Evolutionary conservation across 2,888 invertebrate species (phyloP).

Genomic region (Archips xylosteana): DNA sequence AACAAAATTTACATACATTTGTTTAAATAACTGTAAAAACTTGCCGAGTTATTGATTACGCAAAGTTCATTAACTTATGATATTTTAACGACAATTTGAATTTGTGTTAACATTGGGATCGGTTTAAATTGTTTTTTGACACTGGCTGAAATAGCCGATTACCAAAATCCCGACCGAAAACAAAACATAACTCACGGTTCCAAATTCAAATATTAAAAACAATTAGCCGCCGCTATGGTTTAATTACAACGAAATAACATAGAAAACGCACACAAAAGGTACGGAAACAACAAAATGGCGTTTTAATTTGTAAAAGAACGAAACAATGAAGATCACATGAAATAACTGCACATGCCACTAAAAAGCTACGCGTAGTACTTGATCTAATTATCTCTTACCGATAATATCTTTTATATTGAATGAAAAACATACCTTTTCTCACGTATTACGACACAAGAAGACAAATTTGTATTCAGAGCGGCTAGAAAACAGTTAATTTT

Average conservation of each 20-base stretch:
- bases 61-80: slow-evolving; percentile 27
- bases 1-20: slow-evolving; percentile 34
- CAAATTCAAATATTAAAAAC: slow-evolving; percentile 44
- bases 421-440: slow-evolving; percentile 69
- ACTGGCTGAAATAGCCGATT: neutral
- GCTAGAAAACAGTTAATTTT: slow-evolving; percentile 48
- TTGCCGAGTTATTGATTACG: slow-evolving; percentile 27
- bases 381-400: slow-evolving; percentile 69
- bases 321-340: slow-evolving; percentile 76
- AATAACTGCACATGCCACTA: slow-evolving; percentile 80
- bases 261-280: slow-evolving; percentile 11
- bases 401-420: slow-evolving; percentile 67
- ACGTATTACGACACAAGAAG: slow-evolving; percentile 50
- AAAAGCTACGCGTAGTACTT: slow-evolving; percentile 66
- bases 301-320: slow-evolving; percentile 65
- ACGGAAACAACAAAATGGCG: slow-evolving; percentile 72
- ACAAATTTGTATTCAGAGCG: slow-evolving; percentile 53
- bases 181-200: slow-evolving; percentile 48
- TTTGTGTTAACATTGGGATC: neutral
- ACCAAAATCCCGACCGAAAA: slow-evolving; percentile 39
- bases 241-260: slow-evolving; percentile 34
- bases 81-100: neutral
- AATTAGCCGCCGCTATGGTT: slow-evolving; percentile 13
- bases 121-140: neutral
- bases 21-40: slow-evolving; percentile 35